Conservation (phyloP, 2,113 vertebrate genomes). For the Phaethon lepturus region DNA sequence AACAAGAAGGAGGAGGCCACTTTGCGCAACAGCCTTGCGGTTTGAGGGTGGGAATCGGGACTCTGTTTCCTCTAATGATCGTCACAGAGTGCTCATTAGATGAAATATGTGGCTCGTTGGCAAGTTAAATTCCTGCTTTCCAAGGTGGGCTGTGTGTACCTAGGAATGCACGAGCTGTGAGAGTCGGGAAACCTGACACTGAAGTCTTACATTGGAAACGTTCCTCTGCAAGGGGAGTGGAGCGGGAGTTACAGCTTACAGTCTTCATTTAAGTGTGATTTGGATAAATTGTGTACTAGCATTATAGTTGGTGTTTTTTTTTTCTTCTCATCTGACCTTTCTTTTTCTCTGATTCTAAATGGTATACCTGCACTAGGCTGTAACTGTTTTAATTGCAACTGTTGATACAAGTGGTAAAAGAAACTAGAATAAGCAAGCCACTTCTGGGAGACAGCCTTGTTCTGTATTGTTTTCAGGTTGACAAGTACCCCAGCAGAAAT, state of each 20-base stretch:
- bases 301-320: accelerated
- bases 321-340: neutral
- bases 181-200: slow-evolving; percentile 22
- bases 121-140: neutral
- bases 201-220: neutral
- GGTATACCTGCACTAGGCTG: neutral
- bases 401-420: neutral
- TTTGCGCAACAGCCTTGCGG: neutral
- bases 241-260: neutral
- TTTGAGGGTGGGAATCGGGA: neutral
- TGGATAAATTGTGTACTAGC: neutral
- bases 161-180: neutral
- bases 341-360: neutral
- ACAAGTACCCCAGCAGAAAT: neutral
- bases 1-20: neutral
- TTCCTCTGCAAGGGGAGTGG: neutral
- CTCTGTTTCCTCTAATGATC: neutral
- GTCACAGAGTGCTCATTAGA: neutral
- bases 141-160: neutral
- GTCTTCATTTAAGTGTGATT: neutral
- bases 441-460: neutral
- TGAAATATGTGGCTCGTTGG: neutral
- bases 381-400: neutral
- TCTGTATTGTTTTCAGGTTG: neutral
- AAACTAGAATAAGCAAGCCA: neutral